phyloP scores from a whole-genome alignment of 2,888 invertebrate species.

The Dromius quadrimaculatus region DNA sequence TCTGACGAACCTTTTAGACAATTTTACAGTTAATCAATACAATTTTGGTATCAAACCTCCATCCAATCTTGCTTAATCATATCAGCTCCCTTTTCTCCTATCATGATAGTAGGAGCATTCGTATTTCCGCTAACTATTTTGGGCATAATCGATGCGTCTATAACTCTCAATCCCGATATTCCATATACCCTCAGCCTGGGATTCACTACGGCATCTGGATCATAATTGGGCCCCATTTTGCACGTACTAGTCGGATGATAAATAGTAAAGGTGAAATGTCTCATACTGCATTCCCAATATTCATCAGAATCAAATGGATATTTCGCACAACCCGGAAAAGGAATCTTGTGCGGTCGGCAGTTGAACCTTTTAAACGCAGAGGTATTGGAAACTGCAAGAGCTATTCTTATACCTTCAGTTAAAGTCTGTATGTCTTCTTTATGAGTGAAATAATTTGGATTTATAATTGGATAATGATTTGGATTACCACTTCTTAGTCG shows the following conservation, averaged over 20 bases:
- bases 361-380: constrained; percentile 85
- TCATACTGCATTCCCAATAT: constrained; percentile 88
- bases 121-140: constrained; percentile 90
- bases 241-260: constrained; percentile 89
- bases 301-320: constrained; percentile 80
- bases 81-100: constrained; percentile 90
- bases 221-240: constrained; percentile 86
- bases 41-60: constrained; percentile 40
- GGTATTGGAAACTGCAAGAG: constrained; percentile 82
- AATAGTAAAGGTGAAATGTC: constrained; percentile 84
- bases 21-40: too few relatives aligned
- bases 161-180: constrained; percentile 80
- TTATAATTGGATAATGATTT: constrained; percentile 84
- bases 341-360: constrained; percentile 82
- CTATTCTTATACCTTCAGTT: constrained; percentile 87
- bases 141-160: constrained; percentile 91
- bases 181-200: constrained; percentile 83
- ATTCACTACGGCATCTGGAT: constrained; percentile 84
- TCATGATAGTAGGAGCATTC: constrained; percentile 91
- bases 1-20: too few relatives aligned
- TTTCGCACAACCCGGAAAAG: constrained; percentile 85
- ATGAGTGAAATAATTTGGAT: constrained; percentile 93
- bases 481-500: constrained; percentile 85
- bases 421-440: constrained; percentile 83
- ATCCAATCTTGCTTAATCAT: constrained; percentile 89